Evolutionary conservation across 2,888 invertebrate genomes (phyloP), one percentile per base, ranked within the genome.

Genomic region (Boloria selene): DNA sequence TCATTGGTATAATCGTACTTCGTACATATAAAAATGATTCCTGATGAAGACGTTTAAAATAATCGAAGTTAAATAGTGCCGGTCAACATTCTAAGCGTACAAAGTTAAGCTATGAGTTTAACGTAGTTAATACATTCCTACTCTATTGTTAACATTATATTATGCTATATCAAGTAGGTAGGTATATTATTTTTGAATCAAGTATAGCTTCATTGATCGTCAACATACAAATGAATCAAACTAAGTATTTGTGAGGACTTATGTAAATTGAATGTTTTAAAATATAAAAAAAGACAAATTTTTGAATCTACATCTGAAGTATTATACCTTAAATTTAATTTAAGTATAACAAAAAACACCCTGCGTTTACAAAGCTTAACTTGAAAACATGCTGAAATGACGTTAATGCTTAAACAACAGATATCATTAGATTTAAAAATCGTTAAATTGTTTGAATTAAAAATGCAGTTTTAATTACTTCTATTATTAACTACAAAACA

Each of bases 41-140:
- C 44, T 56, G 22, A 56, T 44, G 42, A 22, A 26, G 4, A 31
- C 7, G 13, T 16, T 13, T 56, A 56, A 50, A 16, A 45, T 59
- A 61, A 55, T 61, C 44, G 18, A 61, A 55, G 61, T 61, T 42
- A 65, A 61, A 61, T 51, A 50, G 61, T 65, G 65, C 61, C 50
- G 61, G 61, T 65, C 42, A 56, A 65, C 26, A 42, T 61, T 56
- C 55, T 56, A 61, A 61, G 65, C 61, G 49, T 50, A 58, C 17
- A 55, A 51, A 54, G 51, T 51, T 26, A 55, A 50, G 51, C 44
- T 56, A 65, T 61, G 51, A 55, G 17, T 53, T 65, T 42, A 52
- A 60, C 49, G 31, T 59, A 59, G 53, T 44, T 38, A 38, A 38
- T 47, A 18, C 42, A 65, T 42, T 53, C 14, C 54, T 60, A 53